Evolutionary conservation across 1,140 invertebrate species (phyloP), one percentile per base, ranked within the genome.

Genomic region (Tyrophagus putrescentiae): DNA sequence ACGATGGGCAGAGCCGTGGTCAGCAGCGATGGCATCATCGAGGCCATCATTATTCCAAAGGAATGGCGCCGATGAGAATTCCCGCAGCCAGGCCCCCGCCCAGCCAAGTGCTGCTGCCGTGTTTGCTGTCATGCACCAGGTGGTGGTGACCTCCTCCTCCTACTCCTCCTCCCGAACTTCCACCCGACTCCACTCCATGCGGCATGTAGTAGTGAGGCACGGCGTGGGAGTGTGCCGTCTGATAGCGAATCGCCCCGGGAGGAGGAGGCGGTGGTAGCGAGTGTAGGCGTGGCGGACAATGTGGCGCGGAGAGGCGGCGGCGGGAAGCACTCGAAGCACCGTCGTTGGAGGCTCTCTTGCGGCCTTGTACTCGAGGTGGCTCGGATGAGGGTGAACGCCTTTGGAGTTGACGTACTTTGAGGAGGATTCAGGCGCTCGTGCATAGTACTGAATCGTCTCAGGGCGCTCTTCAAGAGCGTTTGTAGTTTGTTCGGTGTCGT

Each of bases 41-140:
- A 54, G 18, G 52, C 52, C 52, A 54, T 54, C 52, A 54, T 54
- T 34, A 54, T 54, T 4, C 52, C 52, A 25, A 54, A 54, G 52
- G 52, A 21, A 54, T 54, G 25, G 52, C 52, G 25, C 52, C 52
- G 21, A 54, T 54, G 21, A 54, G 27, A 13, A 54, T 54, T 27
- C 52, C 52, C 9, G 52, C 52, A 54, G 52, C 52, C 28, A 54
- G 27, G n/a, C 52, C 52, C 18, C 31, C 32, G n/a, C 52, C 52
- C 1, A 54, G 16, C 52, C 52, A 54, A n/a, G 52, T 54, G 39
- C 52, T 27, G 13, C 31, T 34, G n/a, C n/a, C n/a, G n/a, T n/a
- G n/a, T 54, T 54, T 54, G 32, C 39, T 34, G 3, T 31, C n/a
- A 13, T 34, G 25, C 18, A n/a, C 25, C 25, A 28, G 13, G 39